phyloP scores from a whole-genome alignment of 2,797 vertebrate genomes.

The Myiotriccus ornatus region DNA sequence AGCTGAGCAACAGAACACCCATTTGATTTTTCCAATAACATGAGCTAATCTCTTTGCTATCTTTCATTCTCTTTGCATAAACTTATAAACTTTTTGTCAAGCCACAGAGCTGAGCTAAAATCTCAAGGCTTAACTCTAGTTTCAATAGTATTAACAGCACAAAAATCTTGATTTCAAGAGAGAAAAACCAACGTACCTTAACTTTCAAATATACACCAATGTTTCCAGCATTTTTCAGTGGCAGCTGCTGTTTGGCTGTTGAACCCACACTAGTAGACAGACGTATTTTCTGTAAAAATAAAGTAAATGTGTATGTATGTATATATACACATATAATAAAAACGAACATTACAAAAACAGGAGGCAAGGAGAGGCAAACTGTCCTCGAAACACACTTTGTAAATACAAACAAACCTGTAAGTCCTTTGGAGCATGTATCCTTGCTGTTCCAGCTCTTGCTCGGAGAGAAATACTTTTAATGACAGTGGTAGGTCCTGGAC shows the following conservation, averaged over 20 bases:
- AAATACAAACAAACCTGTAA: slow-evolving; percentile 81
- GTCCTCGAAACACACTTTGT: background rate
- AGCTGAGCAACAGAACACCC: background rate
- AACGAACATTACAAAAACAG: background rate
- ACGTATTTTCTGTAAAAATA: slow-evolving; percentile 80
- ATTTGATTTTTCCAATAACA: background rate
- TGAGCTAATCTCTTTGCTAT: background rate
- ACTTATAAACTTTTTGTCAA: background rate
- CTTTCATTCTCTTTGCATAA: background rate
- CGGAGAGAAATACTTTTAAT: slow-evolving; percentile 85
- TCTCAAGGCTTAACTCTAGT: background rate
- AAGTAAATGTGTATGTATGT: background rate
- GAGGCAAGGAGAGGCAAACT: background rate
- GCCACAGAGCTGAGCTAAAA: background rate
- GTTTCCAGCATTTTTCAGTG: slow-evolving; percentile 95
- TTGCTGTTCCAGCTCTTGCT: slow-evolving; percentile 87
- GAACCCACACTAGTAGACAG: slow-evolving; percentile 80
- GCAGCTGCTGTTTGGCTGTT: slow-evolving; percentile 83
- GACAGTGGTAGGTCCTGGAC: slow-evolving; percentile 85
- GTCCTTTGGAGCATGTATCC: slow-evolving; percentile 90
- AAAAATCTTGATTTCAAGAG: background rate
- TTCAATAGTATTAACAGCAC: background rate
- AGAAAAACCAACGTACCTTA: slow-evolving; percentile 62
- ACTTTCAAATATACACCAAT: slow-evolving; percentile 87
- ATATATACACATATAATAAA: background rate